phyloP scores from a whole-genome alignment of 2,113 vertebrate genomes.

The Corythaeola cristata region DNA sequence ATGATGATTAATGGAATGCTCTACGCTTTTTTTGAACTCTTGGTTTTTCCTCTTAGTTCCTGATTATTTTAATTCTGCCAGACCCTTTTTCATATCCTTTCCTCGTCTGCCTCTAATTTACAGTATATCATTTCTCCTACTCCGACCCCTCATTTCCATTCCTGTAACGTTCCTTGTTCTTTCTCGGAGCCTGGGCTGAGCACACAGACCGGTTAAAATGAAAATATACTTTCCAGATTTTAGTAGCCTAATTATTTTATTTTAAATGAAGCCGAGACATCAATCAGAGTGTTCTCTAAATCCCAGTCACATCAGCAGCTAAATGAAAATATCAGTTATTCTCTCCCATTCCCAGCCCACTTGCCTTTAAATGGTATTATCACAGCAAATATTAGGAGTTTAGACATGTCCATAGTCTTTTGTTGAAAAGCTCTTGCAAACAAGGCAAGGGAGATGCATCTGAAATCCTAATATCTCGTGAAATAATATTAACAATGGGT shows the following conservation, averaged over 20 bases:
- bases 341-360: constrained; percentile 48
- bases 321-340: constrained; percentile 71
- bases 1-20: constrained; percentile 67
- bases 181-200: constrained; percentile 33
- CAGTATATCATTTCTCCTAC: constrained; percentile 53
- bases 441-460: constrained; percentile 47
- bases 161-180: constrained; percentile 29
- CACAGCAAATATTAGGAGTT: constrained; percentile 66
- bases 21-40: constrained; percentile 62
- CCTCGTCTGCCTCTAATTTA: constrained; percentile 66
- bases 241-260: constrained; percentile 71
- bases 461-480: constrained; percentile 60
- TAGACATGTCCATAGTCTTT: constrained; percentile 59
- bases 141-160: constrained; percentile 59
- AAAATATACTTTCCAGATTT: constrained; percentile 73
- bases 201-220: constrained; percentile 66
- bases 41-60: constrained; percentile 72
- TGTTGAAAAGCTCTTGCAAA: constrained; percentile 54
- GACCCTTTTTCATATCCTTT: constrained; percentile 66
- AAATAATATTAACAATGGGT: constrained; percentile 46
- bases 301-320: constrained; percentile 49
- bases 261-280: constrained; percentile 66
- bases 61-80: constrained; percentile 74
- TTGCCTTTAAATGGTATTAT: constrained; percentile 71
- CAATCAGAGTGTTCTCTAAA: constrained; percentile 66